A percentile compares a stretch with the other conserved stretches of the same genome.
Evolutionary conservation across 2,888 invertebrate genomes (phyloP).

Genomic region (Drosophila lacicola): DNA sequence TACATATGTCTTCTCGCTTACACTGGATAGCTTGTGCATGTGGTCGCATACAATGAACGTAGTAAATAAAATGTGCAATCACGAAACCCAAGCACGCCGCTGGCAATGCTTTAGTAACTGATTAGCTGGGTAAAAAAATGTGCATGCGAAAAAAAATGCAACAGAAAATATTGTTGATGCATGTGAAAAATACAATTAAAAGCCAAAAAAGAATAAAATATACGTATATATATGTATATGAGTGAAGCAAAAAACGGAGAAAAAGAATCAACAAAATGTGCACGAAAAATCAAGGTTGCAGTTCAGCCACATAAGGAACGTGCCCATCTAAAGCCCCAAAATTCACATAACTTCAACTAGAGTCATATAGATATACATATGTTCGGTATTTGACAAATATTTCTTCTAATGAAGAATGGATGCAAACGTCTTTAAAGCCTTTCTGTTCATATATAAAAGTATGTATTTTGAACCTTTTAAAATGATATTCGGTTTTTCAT

Average conservation of each 20-base stretch:
- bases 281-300: conserved; percentile 77
- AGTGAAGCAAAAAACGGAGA: conserved; percentile 43
- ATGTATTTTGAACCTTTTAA: too few species aligned
- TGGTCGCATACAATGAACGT: conserved; percentile 56
- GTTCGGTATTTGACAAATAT: too few species aligned
- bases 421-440: too few species aligned
- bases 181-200: conserved; percentile 59
- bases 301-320: conserved; percentile 67
- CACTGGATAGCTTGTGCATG: conserved; percentile 21
- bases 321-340: conserved; percentile 50
- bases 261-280: conserved; percentile 52
- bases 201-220: conserved; percentile 22
- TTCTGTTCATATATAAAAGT: too few species aligned
- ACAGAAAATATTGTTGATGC: conserved; percentile 71
- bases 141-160: conserved; percentile 44
- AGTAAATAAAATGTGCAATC: conserved; percentile 80
- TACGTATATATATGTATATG: conserved; percentile 22
- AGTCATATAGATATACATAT: neutral
- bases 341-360: conserved; percentile 34
- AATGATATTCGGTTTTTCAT: too few species aligned
- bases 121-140: conserved; percentile 67
- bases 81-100: conserved; percentile 67
- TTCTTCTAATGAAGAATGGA: too few species aligned
- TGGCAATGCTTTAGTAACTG: conserved; percentile 72
- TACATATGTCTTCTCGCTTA: conserved; percentile 9